Percentiles rank a stretch among this genome's conserved stretches.
These are phyloP conservation scores for Apodemus sylvaticus DNA, from an alignment of 2,113 vertebrate species.

Conservation along the genomic window DNA sequence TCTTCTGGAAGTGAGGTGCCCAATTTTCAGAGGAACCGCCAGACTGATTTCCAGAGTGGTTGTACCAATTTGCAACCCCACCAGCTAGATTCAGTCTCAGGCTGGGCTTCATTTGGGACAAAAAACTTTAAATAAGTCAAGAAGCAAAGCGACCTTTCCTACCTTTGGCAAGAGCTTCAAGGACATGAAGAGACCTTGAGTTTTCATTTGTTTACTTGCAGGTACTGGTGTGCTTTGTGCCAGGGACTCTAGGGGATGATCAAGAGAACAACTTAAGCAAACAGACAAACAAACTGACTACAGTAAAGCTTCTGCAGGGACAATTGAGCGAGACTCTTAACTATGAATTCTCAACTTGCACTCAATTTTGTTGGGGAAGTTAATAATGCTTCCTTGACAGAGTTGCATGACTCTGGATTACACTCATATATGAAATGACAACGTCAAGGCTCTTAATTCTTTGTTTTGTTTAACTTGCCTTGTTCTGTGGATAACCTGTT, in stretches of 20 bases:
- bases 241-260: not conserved
- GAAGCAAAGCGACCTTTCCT: not conserved
- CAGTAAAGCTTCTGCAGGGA: accelerated
- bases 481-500: not conserved
- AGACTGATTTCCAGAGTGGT: too few relatives aligned
- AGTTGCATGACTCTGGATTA: not conserved
- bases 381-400: not conserved
- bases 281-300: not conserved
- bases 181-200: not conserved
- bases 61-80: too few relatives aligned
- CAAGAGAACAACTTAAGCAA: not conserved
- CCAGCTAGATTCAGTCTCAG: not conserved
- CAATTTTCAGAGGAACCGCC: too few relatives aligned
- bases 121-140: not conserved
- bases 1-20: too few relatives aligned
- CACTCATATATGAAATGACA: not conserved
- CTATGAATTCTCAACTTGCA: not conserved
- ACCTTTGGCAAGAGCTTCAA: not conserved
- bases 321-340: not conserved
- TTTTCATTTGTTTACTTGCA: not conserved
- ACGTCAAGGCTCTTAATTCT: not conserved
- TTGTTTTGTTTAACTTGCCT: not conserved
- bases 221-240: not conserved
- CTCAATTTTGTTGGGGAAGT: not conserved
- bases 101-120: not conserved